A percentile compares a stretch with the other conserved stretches of the same genome.
Evolutionary conservation across 2,888 invertebrate genomes (phyloP).

Genomic region (Phasia obesa): DNA sequence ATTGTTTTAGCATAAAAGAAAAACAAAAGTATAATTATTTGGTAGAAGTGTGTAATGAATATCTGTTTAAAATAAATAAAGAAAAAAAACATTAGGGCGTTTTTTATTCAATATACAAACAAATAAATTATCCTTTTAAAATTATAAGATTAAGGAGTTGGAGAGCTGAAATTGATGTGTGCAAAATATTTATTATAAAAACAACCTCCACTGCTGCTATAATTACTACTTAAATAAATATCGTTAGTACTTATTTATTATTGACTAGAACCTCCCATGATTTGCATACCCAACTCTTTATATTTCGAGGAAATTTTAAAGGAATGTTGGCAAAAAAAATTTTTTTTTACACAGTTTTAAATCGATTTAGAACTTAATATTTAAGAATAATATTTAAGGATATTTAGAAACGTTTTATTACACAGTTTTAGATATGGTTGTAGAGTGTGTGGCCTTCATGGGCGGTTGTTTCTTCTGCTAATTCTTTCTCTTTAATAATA

Average conservation of each 20-base stretch:
- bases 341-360: too few species aligned
- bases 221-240: background rate
- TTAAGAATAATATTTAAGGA: too few species aligned
- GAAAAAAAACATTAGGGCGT: slow-evolving; percentile 38
- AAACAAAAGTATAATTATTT: background rate
- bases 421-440: too few species aligned
- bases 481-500: too few species aligned
- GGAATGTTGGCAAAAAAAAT: too few species aligned
- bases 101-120: slow-evolving; percentile 28
- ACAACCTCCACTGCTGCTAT: background rate
- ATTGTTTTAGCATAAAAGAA: slow-evolving; percentile 39
- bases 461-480: too few species aligned
- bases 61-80: slow-evolving; percentile 28
- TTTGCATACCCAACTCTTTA: background rate
- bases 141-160: slow-evolving; percentile 8
- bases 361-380: too few species aligned
- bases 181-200: slow-evolving; percentile 15
- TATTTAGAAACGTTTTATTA: too few species aligned
- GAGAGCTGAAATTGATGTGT: slow-evolving; percentile 22
- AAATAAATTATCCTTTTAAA: slow-evolving; percentile 46
- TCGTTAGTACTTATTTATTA: slow-evolving; percentile 51
- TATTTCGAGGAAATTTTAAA: too few species aligned
- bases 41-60: slow-evolving; percentile 21
- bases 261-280: slow-evolving; percentile 14
- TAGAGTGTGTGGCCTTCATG: too few species aligned